Evolutionary conservation across 2,888 invertebrate genomes (phyloP).

Genomic region (Agrotis ipsilon): DNA sequence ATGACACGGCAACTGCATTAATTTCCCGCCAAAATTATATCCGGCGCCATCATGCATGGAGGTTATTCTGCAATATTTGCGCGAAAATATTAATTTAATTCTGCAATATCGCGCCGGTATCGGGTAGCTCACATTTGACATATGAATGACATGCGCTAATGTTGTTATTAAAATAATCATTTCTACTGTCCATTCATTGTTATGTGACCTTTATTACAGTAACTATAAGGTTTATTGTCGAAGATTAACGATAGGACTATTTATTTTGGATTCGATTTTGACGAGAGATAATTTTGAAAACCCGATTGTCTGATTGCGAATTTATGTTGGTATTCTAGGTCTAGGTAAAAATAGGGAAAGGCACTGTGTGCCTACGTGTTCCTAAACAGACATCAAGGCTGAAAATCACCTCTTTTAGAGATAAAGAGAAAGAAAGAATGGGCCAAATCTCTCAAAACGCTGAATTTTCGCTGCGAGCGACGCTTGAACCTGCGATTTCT

Average conservation of each 20-base stretch:
- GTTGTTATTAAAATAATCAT: slow-evolving; percentile 35
- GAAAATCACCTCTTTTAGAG: no score
- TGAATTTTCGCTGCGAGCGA: no score
- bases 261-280: neutral
- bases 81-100: slow-evolving; percentile 50
- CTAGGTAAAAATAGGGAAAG: neutral
- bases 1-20: slow-evolving; percentile 8
- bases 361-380: neutral
- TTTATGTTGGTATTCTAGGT: neutral
- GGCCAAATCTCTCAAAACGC: no score
- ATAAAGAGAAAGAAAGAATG: no score
- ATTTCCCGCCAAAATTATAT: slow-evolving; percentile 25
- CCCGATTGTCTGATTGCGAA: neutral
- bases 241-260: neutral
- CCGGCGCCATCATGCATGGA: slow-evolving; percentile 15
- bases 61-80: slow-evolving; percentile 39
- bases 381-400: no score
- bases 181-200: neutral
- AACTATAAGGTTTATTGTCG: neutral
- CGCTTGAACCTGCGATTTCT: no score
- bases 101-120: slow-evolving; percentile 36
- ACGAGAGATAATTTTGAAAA: slow-evolving; percentile 5
- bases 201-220: neutral
- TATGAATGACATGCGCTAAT: slow-evolving; percentile 54
- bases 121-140: slow-evolving; percentile 41